Percentiles rank a stretch among this genome's conserved stretches.
Evolutionary conservation across 2,888 invertebrate genomes (phyloP).

Genomic region (Phalera bucephala): DNA sequence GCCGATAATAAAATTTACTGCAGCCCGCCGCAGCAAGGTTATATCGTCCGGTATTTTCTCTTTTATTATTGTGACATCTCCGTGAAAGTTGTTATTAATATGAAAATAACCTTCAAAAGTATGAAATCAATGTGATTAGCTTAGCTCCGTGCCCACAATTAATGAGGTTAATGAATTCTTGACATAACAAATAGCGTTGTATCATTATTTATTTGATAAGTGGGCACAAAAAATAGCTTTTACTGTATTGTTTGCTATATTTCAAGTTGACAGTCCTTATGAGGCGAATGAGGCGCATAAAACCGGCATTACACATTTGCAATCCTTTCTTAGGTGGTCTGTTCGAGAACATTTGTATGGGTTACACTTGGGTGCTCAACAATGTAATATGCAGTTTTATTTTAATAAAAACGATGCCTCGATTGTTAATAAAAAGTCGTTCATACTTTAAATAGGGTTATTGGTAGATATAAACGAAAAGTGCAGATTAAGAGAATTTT

Average conservation of each 20-base stretch:
- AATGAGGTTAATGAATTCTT: slow-evolving; percentile 50
- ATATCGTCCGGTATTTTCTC: slow-evolving; percentile 33
- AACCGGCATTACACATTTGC: slow-evolving; percentile 5
- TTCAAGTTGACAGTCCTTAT: slow-evolving; percentile 19
- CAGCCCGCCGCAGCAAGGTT: slow-evolving; percentile 33
- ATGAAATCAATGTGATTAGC: slow-evolving; percentile 24
- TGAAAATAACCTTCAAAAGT: slow-evolving; percentile 26
- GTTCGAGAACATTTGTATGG: background rate
- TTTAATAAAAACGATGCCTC: too few relatives aligned
- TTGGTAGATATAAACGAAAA: slow-evolving; percentile 37
- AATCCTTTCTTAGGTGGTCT: background rate
- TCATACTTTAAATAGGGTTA: too few relatives aligned
- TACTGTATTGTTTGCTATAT: slow-evolving; percentile 17
- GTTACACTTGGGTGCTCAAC: background rate
- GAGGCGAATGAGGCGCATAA: slow-evolving; percentile 6
- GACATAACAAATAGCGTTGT: slow-evolving; percentile 45
- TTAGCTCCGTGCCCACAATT: slow-evolving; percentile 31
- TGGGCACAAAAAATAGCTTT: slow-evolving; percentile 29
- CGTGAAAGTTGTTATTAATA: slow-evolving; percentile 36
- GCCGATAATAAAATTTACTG: slow-evolving; percentile 23
- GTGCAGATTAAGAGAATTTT: slow-evolving; percentile 52
- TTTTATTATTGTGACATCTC: slow-evolving; percentile 37
- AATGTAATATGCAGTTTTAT: too few relatives aligned
- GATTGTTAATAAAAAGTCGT: too few relatives aligned
- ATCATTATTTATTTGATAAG: slow-evolving; percentile 30